Percentiles rank a stretch among this genome's conserved stretches.
Conservation (phyloP, 2,888 invertebrate species). For the Parnassius smintheus region DNA sequence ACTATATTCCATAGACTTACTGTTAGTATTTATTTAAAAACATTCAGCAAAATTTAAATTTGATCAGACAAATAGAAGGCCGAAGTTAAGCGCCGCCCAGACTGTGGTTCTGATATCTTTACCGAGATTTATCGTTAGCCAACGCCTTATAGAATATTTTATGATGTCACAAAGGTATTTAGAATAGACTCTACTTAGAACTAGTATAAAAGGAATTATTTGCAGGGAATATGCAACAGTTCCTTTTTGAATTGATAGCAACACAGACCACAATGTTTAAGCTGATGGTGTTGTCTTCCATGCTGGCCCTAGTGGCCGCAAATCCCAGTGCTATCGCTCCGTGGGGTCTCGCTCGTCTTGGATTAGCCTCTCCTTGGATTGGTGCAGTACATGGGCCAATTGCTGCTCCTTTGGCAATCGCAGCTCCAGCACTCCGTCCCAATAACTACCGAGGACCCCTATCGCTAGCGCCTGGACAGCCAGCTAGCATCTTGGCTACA, state of each 20-base stretch:
- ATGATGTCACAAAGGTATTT: conserved; percentile 57
- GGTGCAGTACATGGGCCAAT: conserved; percentile 46
- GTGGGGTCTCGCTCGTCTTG: conserved; percentile 34
- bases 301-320: conserved; percentile 81
- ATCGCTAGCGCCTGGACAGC: conserved; percentile 69
- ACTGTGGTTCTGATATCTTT: conserved; percentile 32
- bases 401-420: conserved; percentile 32
- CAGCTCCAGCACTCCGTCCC: conserved; percentile 54
- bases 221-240: conserved; percentile 59
- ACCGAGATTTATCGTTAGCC: conserved; percentile 35
- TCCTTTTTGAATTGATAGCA: conserved; percentile 59
- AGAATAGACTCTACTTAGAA: conserved; percentile 62
- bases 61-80: not conserved
- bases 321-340: conserved; percentile 53
- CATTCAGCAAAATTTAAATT: conserved; percentile 16
- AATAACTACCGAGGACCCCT: conserved; percentile 71
- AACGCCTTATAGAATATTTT: conserved; percentile 37
- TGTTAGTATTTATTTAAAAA: conserved; percentile 9
- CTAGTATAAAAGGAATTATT: conserved; percentile 63
- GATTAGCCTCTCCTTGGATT: conserved; percentile 44
- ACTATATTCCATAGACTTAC: conserved; percentile 11
- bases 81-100: conserved; percentile 28
- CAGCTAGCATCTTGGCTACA: conserved; percentile 67
- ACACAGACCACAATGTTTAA: conserved; percentile 80
- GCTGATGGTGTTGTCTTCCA: conserved; percentile 83